phyloP scores from a whole-genome alignment of 2,113 vertebrate genomes.

The Phylloscopus trochilus region DNA sequence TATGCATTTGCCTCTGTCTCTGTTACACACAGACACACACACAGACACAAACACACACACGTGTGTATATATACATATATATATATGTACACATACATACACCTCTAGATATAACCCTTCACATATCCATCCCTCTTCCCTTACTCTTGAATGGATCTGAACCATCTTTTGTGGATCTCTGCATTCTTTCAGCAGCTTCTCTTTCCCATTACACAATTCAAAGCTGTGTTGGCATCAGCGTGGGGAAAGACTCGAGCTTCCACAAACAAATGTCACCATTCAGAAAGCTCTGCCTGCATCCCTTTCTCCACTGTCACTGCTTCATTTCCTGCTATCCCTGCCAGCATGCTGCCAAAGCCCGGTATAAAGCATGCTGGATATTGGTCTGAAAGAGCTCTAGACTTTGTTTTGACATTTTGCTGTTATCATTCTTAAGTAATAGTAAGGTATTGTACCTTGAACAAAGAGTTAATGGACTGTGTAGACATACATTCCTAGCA shows the following conservation, averaged over 20 bases:
- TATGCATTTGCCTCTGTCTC: background rate
- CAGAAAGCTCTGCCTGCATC: background rate
- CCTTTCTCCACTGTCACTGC: background rate
- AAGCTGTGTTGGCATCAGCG: accelerated
- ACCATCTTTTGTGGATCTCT: background rate
- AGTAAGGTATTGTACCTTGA: background rate
- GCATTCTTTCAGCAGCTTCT: background rate
- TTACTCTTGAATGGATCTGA: accelerated
- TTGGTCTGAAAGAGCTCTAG: background rate
- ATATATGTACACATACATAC: accelerated
- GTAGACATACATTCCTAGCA: background rate
- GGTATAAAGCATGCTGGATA: background rate
- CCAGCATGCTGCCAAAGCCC: background rate
- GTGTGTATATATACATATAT: accelerated
- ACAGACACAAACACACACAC: accelerated
- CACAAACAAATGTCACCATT: background rate
- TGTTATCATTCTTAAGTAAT: background rate
- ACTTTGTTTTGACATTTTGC: background rate
- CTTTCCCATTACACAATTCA: background rate
- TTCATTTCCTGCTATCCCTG: background rate
- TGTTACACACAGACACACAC: background rate
- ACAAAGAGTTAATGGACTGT: background rate
- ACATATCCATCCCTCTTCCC: background rate
- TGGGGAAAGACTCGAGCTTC: background rate
- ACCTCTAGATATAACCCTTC: background rate